Percentiles rank a stretch among this genome's conserved stretches.
phyloP scores from a whole-genome alignment of 2,888 invertebrate genomes.

The Corythucha ciliata region DNA sequence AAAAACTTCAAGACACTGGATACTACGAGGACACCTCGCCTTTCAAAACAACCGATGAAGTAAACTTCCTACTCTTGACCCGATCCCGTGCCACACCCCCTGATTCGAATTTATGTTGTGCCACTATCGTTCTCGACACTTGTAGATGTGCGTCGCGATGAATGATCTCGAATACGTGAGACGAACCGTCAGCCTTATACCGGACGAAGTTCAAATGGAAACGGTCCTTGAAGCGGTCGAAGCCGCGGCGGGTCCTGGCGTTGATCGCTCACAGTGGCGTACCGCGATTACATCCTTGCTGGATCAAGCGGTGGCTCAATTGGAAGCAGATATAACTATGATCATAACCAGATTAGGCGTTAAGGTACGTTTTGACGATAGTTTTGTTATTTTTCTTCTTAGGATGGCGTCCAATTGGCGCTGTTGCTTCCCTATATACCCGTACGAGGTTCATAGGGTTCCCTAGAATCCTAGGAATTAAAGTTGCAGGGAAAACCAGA shows the following conservation, averaged over 20 bases:
- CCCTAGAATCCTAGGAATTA: no score
- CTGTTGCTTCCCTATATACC: no score
- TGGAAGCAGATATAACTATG: conserved; percentile 46
- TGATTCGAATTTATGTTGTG: no score
- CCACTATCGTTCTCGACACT: no score
- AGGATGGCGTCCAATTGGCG: no score
- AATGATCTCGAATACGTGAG: conserved; percentile 93
- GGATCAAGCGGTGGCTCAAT: conserved; percentile 46
- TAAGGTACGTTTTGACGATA: no score
- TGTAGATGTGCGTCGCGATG: conserved; percentile 80
- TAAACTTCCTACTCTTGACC: conserved; percentile 31
- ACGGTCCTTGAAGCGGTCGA: conserved; percentile 41
- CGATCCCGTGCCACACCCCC: neutral
- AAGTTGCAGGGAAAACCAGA: no score
- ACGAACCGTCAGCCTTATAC: conserved; percentile 53
- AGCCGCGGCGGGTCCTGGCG: conserved; percentile 36
- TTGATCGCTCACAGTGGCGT: conserved; percentile 40
- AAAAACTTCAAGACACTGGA: conserved; percentile 68
- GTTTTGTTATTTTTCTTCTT: no score
- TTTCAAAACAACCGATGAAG: conserved; percentile 42
- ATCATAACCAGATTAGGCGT: conserved; percentile 48
- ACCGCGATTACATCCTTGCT: conserved; percentile 41
- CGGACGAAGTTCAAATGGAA: conserved; percentile 50
- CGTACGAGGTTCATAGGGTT: no score
- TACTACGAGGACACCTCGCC: conserved; percentile 57